Base-by-base conservation (phyloP, 2,113 vertebrate genomes). In the Helogale parvula region DNA sequence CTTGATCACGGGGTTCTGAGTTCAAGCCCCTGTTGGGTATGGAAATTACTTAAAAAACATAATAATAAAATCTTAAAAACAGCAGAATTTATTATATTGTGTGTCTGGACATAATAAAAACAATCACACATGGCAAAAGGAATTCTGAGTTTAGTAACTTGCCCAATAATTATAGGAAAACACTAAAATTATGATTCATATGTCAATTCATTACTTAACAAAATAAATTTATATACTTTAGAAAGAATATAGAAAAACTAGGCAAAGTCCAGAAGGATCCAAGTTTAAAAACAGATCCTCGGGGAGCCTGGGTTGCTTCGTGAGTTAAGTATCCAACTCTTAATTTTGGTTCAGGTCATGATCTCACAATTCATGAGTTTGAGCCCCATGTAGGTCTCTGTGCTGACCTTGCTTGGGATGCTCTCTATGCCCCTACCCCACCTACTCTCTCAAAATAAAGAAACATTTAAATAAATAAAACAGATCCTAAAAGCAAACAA, bases 91-190 rank as follows among this genome's bases (percentile, higher is more conserved):
- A 83, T 87, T 79, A 80, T 31, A 84, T 57, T 90, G 7, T 29
- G 1, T 93, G 57, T 97, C 19, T 96, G 60, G 81, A 63, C 23
- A 76, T 65, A 97, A 94, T 57, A 52, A 79, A 96, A 86, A 96
- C 5, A 95, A 90, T 57, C n/a, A 86, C 35, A 82, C 0, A 83
- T 19, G 65, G 72, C 23, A 92, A 95, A 93, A 96, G 31, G 7
- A 95, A 88, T 85, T 86, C 29, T 12, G 16, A 86, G 65, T 89
- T 94, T 79, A 93, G 27, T 85, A 96, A 91, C 35, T 47, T 88
- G 19, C 10, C 84, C 88, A 81, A 91, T 91, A 76, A 68, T 63
- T 96, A 88, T 4, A 91, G 41, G 41, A 41, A 87, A 95, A 94
- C 60, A 71, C 29, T 50, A 95, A 77, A 38, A 60, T 4, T 84